Conservation (phyloP, 2,797 vertebrate species). For the Clarias fuscus region DNA sequence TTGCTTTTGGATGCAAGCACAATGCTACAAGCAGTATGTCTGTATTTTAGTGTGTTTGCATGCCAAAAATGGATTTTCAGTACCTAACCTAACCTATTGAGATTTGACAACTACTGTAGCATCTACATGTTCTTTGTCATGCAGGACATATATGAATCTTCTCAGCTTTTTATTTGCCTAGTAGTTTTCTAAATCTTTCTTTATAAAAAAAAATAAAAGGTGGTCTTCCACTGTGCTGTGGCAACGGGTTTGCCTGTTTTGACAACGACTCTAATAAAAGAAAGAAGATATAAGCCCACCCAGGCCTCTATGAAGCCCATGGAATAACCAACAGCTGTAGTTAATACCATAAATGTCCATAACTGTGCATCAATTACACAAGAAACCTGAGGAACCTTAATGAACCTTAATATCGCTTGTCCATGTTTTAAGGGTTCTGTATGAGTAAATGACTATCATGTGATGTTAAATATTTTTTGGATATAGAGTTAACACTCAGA, state of each 20-base stretch:
- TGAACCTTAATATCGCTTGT: not conserved
- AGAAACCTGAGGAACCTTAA: not conserved
- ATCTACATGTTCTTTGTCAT: not conserved
- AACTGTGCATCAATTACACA: not conserved
- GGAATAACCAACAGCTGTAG: not conserved
- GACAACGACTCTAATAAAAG: constrained; percentile 59
- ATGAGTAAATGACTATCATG: not conserved
- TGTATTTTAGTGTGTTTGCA: not conserved
- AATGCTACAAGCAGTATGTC: not conserved
- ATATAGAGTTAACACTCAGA: not conserved
- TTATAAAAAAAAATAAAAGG: not conserved
- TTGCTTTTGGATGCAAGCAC: not conserved
- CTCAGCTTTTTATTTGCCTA: not conserved
- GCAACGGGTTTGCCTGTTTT: constrained; percentile 60
- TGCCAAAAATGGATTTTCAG: not conserved
- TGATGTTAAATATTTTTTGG: not conserved
- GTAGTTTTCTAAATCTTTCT: not conserved
- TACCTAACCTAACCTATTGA: not conserved
- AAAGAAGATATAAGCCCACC: constrained; percentile 37
- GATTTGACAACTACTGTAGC: not conserved
- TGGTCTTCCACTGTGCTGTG: constrained; percentile 20
- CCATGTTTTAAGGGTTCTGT: not conserved
- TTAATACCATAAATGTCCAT: not conserved
- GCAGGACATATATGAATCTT: not conserved
- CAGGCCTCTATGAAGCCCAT: not conserved